These are phyloP conservation scores for Myopa tessellatipennis DNA, from an alignment of 2,888 invertebrate genomes.

Conservation along the genomic window DNA sequence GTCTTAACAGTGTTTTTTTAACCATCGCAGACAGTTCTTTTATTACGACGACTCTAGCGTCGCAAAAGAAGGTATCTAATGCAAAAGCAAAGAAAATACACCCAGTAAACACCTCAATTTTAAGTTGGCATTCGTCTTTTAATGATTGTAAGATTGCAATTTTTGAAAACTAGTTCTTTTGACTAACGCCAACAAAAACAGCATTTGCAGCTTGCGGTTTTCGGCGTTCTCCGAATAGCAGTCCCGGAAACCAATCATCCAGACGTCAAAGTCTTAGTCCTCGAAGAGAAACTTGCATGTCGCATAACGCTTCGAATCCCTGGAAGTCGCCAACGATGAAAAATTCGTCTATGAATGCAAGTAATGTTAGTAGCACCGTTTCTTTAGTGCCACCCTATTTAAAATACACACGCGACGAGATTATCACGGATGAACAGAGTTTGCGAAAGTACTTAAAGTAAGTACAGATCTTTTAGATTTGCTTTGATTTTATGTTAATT, in stretches of 20 bases:
- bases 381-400: conserved; percentile 62
- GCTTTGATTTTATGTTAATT: conserved; percentile 13
- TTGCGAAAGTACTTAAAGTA: conserved; percentile 69
- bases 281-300: conserved; percentile 43
- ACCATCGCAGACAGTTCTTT: conserved; percentile 59
- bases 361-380: conserved; percentile 56
- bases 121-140: conserved; percentile 68
- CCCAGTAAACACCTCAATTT: conserved; percentile 56
- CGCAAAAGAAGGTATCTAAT: conserved; percentile 35
- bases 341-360: conserved; percentile 59
- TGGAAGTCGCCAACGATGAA: conserved; percentile 58
- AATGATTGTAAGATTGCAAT: conserved; percentile 59
- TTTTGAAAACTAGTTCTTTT: background rate
- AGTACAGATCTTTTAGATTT: conserved; percentile 47
- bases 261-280: conserved; percentile 60
- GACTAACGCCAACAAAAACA: background rate
- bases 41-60: conserved; percentile 45
- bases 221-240: conserved; percentile 56
- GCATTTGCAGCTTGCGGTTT: conserved; percentile 46
- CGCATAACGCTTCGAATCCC: conserved; percentile 52
- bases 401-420: conserved; percentile 63
- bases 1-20: background rate
- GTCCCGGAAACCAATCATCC: conserved; percentile 57
- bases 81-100: conserved; percentile 35
- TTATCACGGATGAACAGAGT: conserved; percentile 69